Percentiles rank a stretch among this genome's conserved stretches.
These are phyloP conservation scores for Aradophagus sp. DNA, from an alignment of 1,140 invertebrate species.

Conservation along the genomic window DNA sequence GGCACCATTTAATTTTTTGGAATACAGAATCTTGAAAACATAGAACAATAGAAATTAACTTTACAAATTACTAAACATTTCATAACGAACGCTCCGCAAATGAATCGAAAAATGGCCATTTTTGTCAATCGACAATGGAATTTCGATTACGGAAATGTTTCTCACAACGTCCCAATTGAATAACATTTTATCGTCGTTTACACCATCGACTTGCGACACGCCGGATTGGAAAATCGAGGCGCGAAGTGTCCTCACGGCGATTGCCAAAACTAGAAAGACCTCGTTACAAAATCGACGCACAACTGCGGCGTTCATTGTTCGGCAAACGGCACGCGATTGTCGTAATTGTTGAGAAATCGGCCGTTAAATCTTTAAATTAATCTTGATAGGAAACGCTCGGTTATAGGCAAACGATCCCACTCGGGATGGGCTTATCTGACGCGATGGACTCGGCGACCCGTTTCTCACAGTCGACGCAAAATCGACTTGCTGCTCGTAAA, in stretches of 20 bases:
- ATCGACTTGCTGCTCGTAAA: slow-evolving; percentile 53
- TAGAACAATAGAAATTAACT: no score
- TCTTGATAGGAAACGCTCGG: slow-evolving; percentile 53
- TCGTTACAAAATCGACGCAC: slow-evolving; percentile 35
- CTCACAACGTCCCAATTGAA: no score
- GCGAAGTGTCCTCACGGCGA: slow-evolving; percentile 24
- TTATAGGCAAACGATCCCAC: slow-evolving; percentile 52
- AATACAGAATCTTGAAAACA: no score
- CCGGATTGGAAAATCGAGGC: slow-evolving; percentile 14
- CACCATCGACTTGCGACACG: slow-evolving; percentile 22
- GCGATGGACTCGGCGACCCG: slow-evolving; percentile 54
- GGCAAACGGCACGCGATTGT: slow-evolving; percentile 44
- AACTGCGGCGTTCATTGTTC: slow-evolving; percentile 30
- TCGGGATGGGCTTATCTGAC: slow-evolving; percentile 61
- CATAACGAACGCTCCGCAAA: no score
- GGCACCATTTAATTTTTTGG: no score
- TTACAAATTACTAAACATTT: no score
- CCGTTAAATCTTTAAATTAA: slow-evolving; percentile 58
- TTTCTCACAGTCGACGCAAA: slow-evolving; percentile 61
- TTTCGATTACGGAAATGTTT: no score
- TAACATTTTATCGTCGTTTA: no score
- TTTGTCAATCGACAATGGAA: no score
- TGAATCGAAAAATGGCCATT: no score
- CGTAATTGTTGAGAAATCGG: slow-evolving; percentile 62
- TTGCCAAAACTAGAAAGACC: slow-evolving; percentile 40